phyloP scores from a whole-genome alignment of 37 sponge, comb jelly and placozoan genomes.

The Crambe crambe region DNA sequence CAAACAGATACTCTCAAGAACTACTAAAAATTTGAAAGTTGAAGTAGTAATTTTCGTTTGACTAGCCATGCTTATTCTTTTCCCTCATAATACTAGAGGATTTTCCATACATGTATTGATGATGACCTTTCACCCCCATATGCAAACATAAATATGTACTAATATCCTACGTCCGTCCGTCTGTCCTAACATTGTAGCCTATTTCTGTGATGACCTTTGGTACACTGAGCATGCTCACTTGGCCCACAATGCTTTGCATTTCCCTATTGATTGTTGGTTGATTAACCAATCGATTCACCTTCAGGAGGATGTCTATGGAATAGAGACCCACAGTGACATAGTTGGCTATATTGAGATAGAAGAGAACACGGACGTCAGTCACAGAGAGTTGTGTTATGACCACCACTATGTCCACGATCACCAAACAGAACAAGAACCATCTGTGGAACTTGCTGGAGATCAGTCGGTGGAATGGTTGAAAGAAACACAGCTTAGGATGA shows the following conservation, averaged over 20 bases:
- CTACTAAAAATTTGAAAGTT: too few species aligned
- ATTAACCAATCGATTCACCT: conserved; percentile 55
- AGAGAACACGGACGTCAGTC: background rate
- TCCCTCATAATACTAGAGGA: too few species aligned
- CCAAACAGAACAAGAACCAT: conserved; percentile 60
- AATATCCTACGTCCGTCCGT: too few species aligned
- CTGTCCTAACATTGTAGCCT: too few species aligned
- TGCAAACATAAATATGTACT: too few species aligned
- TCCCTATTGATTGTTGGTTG: background rate
- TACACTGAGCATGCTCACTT: background rate
- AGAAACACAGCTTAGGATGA: conserved; percentile 35
- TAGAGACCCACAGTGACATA: conserved; percentile 63
- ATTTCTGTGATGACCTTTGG: too few species aligned
- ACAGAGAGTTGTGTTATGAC: conserved; percentile 66
- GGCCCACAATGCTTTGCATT: background rate
- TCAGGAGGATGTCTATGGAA: conserved; percentile 68
- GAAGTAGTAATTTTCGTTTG: too few species aligned
- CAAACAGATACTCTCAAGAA: too few species aligned
- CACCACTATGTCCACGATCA: conserved; percentile 53
- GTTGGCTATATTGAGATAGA: conserved; percentile 49
- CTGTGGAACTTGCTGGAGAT: conserved; percentile 54
- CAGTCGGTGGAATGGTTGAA: conserved; percentile 30
- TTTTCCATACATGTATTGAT: too few species aligned
- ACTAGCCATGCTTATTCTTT: too few species aligned
- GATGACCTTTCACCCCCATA: too few species aligned